Conservation (phyloP, 2,888 invertebrate species). For the Brachyptera putata region DNA sequence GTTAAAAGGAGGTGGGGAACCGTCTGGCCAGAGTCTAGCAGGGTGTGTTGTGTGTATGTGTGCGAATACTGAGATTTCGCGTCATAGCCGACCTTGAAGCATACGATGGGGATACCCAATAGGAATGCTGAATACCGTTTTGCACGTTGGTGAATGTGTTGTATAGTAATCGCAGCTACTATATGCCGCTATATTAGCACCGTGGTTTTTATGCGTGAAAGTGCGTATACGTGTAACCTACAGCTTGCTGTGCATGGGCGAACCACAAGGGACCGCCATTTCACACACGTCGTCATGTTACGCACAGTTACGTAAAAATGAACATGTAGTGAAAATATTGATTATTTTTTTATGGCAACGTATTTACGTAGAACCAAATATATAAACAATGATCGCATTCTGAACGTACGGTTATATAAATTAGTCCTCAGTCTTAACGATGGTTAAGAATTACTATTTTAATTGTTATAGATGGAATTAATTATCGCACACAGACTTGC, state of each 20-base stretch:
- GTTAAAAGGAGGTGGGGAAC: conserved; percentile 14
- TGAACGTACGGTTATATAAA: too few relatives aligned
- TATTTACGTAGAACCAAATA: too few relatives aligned
- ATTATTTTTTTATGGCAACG: too few relatives aligned
- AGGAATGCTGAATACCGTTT: neutral
- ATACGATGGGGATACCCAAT: neutral
- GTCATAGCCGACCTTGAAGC: conserved; percentile 1
- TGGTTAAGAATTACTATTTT: too few relatives aligned
- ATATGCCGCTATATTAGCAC: too few relatives aligned
- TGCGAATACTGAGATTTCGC: conserved; percentile 18
- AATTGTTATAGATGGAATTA: too few relatives aligned
- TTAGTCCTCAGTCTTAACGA: too few relatives aligned
- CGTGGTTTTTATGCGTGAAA: too few relatives aligned
- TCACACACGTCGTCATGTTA: conserved; percentile 21
- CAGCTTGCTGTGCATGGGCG: neutral
- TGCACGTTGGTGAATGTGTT: neutral
- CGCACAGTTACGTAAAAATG: conserved; percentile 25
- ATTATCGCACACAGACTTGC: too few relatives aligned
- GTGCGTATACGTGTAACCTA: neutral
- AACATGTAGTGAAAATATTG: neutral
- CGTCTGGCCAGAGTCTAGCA: conserved; percentile 12
- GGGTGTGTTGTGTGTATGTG: neutral
- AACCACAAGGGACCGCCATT: conserved; percentile 23
- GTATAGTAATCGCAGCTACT: too few relatives aligned
- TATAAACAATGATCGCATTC: too few relatives aligned